These are phyloP conservation scores for Globia sparganii DNA, from an alignment of 2,888 invertebrate species.

Conservation along the genomic window DNA sequence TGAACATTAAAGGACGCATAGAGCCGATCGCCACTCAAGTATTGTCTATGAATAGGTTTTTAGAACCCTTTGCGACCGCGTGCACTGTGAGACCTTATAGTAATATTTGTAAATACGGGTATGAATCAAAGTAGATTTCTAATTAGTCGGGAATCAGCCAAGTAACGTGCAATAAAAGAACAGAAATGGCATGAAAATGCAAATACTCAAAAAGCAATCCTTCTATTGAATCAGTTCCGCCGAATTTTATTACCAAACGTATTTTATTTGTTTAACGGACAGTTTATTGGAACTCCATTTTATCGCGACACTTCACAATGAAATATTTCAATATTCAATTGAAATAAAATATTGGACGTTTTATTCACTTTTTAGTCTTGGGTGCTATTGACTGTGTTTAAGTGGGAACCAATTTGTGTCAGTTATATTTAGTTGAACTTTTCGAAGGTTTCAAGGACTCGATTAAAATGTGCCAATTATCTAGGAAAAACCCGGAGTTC, in stretches of 20 bases:
- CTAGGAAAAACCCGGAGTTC: background rate
- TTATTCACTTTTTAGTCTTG: slow-evolving; percentile 36
- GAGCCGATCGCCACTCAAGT: too few relatives aligned
- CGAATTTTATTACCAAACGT: slow-evolving; percentile 47
- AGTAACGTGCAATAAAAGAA: background rate
- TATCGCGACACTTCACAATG: slow-evolving; percentile 53
- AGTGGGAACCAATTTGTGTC: slow-evolving; percentile 14
- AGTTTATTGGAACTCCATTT: slow-evolving; percentile 48
- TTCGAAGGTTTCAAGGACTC: background rate
- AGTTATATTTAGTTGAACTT: background rate
- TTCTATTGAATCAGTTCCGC: slow-evolving; percentile 37
- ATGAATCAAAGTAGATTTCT: background rate
- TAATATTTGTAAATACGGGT: too few relatives aligned
- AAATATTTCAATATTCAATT: slow-evolving; percentile 58
- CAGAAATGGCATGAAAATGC: slow-evolving; percentile 13
- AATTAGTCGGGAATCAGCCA: background rate
- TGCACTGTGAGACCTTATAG: too few relatives aligned
- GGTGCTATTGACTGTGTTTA: slow-evolving; percentile 18
- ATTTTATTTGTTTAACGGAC: slow-evolving; percentile 61
- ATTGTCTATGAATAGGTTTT: too few relatives aligned
- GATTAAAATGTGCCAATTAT: too few relatives aligned
- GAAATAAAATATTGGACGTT: slow-evolving; percentile 36
- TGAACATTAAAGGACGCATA: too few relatives aligned
- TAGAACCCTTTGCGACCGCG: too few relatives aligned
- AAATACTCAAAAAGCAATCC: slow-evolving; percentile 34